Percentiles rank a stretch among this genome's conserved stretches.
Conservation (phyloP, 2,888 invertebrate genomes). For the Cataglyphis livida region DNA sequence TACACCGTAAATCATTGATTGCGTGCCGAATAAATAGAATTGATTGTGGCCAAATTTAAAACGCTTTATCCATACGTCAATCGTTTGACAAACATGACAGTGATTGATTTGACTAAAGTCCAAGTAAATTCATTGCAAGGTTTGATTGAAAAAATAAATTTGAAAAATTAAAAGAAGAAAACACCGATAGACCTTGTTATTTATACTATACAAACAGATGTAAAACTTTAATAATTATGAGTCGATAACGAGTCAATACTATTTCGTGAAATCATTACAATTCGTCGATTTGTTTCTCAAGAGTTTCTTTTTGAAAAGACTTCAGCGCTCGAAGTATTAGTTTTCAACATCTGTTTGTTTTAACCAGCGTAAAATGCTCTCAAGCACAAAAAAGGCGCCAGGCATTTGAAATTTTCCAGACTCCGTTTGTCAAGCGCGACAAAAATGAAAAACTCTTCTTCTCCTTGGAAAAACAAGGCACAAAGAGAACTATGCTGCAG, state of each 20-base stretch:
- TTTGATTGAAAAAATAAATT: slow-evolving; percentile 31
- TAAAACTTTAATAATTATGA: too few relatives aligned
- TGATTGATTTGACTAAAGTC: slow-evolving; percentile 53
- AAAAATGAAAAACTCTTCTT: slow-evolving; percentile 67
- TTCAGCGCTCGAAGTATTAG: not conserved
- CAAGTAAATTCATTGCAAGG: slow-evolving; percentile 46
- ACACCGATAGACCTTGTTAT: slow-evolving; percentile 1
- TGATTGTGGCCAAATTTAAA: not conserved
- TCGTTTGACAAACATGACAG: not conserved
- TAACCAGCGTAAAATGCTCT: slow-evolving; percentile 59
- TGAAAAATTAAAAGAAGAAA: not conserved
- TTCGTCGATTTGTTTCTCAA: not conserved
- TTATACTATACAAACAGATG: not conserved
- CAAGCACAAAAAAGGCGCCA: slow-evolving; percentile 53
- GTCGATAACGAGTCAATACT: not conserved
- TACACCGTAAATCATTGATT: not conserved
- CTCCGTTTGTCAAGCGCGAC: slow-evolving; percentile 59
- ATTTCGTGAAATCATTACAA: not conserved
- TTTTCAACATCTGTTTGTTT: not conserved
- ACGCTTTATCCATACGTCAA: not conserved
- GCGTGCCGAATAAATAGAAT: not conserved
- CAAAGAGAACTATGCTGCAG: slow-evolving; percentile 47
- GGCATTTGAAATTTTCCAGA: slow-evolving; percentile 70
- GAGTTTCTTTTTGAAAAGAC: not conserved
- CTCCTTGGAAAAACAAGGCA: slow-evolving; percentile 44